These are phyloP conservation scores for Cryptophagus acutangulus DNA, from an alignment of 2,888 invertebrate genomes.

Conservation along the genomic window DNA sequence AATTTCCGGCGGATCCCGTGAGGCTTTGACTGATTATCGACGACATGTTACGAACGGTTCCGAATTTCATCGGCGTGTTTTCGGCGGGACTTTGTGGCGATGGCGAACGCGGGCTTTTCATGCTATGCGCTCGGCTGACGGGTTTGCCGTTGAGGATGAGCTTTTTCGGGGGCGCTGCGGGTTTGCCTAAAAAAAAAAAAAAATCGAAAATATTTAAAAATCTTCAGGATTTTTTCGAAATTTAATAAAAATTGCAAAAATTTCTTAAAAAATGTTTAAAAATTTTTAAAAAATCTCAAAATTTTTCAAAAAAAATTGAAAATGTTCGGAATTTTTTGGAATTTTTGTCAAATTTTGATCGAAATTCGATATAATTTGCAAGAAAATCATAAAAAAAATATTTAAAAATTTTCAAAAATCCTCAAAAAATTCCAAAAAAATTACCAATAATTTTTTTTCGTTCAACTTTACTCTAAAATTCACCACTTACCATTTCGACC, in stretches of 20 bases:
- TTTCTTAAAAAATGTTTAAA: too few species aligned
- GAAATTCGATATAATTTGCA: background rate
- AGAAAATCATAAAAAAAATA: too few species aligned
- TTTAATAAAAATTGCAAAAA: too few species aligned
- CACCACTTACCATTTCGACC: too few species aligned
- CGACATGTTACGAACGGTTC: slow-evolving; percentile 45
- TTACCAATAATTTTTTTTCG: too few species aligned
- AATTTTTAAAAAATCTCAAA: too few species aligned
- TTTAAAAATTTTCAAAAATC: too few species aligned
- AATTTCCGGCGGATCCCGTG: slow-evolving; percentile 35
- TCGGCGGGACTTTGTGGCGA: slow-evolving; percentile 50
- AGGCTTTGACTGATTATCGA: slow-evolving; percentile 54
- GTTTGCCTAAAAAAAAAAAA: slow-evolving; percentile 47
- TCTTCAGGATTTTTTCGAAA: background rate
- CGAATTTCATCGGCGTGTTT: slow-evolving; percentile 38
- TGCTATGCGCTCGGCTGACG: slow-evolving; percentile 75
- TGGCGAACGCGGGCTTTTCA: slow-evolving; percentile 73
- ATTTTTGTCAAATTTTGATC: background rate
- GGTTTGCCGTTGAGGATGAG: slow-evolving; percentile 53
- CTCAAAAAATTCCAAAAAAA: too few species aligned
- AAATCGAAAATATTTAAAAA: slow-evolving; percentile 21
- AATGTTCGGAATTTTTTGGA: too few species aligned
- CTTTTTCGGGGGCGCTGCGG: slow-evolving; percentile 65
- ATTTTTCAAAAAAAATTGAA: too few species aligned
- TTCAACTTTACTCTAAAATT: too few species aligned